Evolutionary conservation across 2,888 invertebrate genomes (phyloP), one percentile per base, ranked within the genome.

Genomic region (Catonia carolina): DNA sequence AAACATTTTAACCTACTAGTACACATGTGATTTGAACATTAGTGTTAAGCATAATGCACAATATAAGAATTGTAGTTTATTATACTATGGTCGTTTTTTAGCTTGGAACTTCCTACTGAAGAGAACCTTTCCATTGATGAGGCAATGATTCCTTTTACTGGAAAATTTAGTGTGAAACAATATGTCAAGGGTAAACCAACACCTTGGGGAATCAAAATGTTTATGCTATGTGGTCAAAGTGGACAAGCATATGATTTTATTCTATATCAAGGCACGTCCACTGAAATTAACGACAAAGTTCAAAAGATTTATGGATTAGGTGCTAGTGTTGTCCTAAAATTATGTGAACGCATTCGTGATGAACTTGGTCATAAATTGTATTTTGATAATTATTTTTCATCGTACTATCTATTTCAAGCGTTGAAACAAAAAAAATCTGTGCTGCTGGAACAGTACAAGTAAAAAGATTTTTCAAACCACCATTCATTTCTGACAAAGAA

Each of bases 181-280:
- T 65, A 65, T 47, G 57, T 64, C 10, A 61, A 64, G 23, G 58
- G 53, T 2, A 67, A 67, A 39, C 65, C 66, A n/a, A 53, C 33
- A 15, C 62, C 59, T 27, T 65, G 60, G 60, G 65, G 62, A 10
- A 56, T 65, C 8, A 66, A 66, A 57, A 52, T 63, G 2, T 66
- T 60, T 58, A 39, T 62, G 31, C 33, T 64, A 7, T 64, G 61
- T 58, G 64, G 64, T 5, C 27, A 55, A 54, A n/a, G n/a, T n/a
- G n/a, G n/a, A n/a, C n/a, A 56, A 55, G 10, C 53, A 2, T 65
- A 64, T 56, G 62, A 66, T 50, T 65, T 66, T 41, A 33, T 61
- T 2, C 47, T 66, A 10, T 66, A 66, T 52, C 63, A 65, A 45
- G 64, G 64, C 12, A 18, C 18, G 1, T 55, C 58, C n/a, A 65